A percentile compares a stretch with the other conserved stretches of the same genome.
phyloP scores from a whole-genome alignment of 2,888 invertebrate genomes.

The Drosophila barbarae region DNA sequence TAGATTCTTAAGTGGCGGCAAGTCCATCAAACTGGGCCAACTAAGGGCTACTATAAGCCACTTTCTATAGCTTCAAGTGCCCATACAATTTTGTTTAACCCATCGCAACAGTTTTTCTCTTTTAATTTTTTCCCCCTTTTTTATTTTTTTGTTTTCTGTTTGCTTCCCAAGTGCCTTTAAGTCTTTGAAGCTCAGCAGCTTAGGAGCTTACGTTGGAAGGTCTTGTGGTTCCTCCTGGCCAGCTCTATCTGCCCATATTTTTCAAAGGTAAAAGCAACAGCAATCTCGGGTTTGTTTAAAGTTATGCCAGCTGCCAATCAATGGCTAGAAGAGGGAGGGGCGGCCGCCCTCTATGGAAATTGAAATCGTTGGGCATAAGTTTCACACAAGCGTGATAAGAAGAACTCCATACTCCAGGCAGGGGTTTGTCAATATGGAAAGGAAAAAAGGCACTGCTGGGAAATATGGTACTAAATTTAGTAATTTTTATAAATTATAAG shows the following conservation, averaged over 20 bases:
- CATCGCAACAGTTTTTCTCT: conserved; percentile 23
- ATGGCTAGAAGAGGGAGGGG: not conserved
- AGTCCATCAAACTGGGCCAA: conserved; percentile 32
- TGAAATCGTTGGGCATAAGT: conserved; percentile 39
- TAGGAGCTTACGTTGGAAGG: conserved; percentile 40
- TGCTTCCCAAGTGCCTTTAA: conserved; percentile 24
- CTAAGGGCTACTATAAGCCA: conserved; percentile 28
- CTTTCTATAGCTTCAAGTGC: conserved; percentile 14
- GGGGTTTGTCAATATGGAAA: conserved; percentile 7
- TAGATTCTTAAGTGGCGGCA: conserved; percentile 26
- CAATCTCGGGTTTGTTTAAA: conserved; percentile 30
- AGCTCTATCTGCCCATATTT: conserved; percentile 16
- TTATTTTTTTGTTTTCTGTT: not conserved
- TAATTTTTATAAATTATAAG: not conserved
- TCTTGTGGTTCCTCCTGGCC: conserved; percentile 24
- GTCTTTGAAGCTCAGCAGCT: conserved; percentile 51
- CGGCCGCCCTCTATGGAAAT: conserved; percentile 32
- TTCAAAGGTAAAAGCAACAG: conserved; percentile 24
- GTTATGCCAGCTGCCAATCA: conserved; percentile 41
- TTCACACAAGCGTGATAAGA: conserved; percentile 40
- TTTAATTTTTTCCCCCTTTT: conserved; percentile 11
- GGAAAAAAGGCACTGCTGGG: not conserved
- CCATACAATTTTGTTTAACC: conserved; percentile 20
- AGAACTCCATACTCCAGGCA: not conserved
- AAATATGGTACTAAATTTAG: not conserved